Conservation (phyloP, 2,113 vertebrate genomes). For the Variabilichromis moorii region DNA sequence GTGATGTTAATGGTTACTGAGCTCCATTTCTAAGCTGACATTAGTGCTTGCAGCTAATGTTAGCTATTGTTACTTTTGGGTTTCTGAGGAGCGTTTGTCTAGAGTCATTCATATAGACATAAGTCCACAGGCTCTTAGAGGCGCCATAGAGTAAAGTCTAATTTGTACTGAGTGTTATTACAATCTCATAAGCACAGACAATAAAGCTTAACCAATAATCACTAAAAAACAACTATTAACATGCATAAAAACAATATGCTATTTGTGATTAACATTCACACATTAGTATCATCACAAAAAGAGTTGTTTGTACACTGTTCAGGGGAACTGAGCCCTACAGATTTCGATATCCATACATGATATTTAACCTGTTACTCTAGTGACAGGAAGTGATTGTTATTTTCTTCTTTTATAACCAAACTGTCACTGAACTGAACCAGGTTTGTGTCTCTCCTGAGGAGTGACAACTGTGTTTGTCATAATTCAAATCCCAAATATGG, state of each 20-base stretch:
- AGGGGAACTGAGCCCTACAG: background rate
- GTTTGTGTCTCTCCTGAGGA: background rate
- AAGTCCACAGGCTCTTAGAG: background rate
- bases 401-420: background rate
- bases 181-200: background rate
- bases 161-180: background rate
- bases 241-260: background rate
- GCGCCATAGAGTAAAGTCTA: background rate
- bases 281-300: background rate
- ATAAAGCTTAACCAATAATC: background rate
- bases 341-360: background rate
- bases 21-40: background rate
- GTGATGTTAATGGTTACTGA: background rate
- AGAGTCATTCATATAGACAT: background rate
- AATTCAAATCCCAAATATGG: slow-evolving; percentile 57
- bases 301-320: background rate
- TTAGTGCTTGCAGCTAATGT: background rate
- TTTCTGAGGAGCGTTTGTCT: background rate
- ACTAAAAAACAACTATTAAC: background rate
- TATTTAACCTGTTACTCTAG: background rate
- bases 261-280: background rate
- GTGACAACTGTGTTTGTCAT: background rate
- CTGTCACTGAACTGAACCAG: background rate
- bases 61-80: background rate
- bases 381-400: background rate